These are phyloP conservation scores for Melanotaenia trifasciata DNA, from an alignment of 2,797 vertebrate genomes.

Conservation along the genomic window DNA sequence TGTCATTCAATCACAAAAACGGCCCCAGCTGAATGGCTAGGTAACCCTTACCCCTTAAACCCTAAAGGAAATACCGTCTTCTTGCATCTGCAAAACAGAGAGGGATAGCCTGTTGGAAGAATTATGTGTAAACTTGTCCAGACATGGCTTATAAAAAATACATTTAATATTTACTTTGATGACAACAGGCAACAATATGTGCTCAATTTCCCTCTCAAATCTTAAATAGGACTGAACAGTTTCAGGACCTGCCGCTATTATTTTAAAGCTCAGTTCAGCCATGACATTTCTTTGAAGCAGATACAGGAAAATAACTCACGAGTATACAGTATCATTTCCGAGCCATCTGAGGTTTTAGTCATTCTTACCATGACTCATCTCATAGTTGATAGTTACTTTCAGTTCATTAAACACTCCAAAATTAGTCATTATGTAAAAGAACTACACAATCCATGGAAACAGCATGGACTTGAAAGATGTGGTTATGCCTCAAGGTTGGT, in stretches of 20 bases:
- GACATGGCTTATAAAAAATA: not conserved
- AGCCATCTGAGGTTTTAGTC: no score
- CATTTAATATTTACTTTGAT: not conserved
- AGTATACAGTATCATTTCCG: no score
- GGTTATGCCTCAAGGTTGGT: no score
- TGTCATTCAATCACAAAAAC: not conserved
- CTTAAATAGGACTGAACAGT: not conserved
- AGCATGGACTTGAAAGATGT: not conserved
- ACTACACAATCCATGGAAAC: not conserved
- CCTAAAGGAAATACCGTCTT: no score
- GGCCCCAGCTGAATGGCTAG: not conserved
- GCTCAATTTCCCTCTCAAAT: not conserved
- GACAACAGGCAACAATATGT: not conserved
- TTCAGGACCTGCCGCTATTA: not conserved
- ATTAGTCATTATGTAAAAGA: slow-evolving; percentile 1
- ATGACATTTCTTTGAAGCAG: not conserved
- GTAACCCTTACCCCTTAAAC: not conserved
- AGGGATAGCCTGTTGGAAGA: not conserved
- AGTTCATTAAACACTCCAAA: slow-evolving; percentile 16
- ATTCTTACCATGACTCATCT: slow-evolving; percentile 8
- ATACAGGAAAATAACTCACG: not conserved
- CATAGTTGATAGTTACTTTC: not conserved
- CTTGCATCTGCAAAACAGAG: not conserved
- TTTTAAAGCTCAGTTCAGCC: not conserved
- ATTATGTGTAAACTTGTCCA: not conserved